Base-by-base conservation (phyloP, 2,888 invertebrate species). In the Chrysodeixis includens region DNA sequence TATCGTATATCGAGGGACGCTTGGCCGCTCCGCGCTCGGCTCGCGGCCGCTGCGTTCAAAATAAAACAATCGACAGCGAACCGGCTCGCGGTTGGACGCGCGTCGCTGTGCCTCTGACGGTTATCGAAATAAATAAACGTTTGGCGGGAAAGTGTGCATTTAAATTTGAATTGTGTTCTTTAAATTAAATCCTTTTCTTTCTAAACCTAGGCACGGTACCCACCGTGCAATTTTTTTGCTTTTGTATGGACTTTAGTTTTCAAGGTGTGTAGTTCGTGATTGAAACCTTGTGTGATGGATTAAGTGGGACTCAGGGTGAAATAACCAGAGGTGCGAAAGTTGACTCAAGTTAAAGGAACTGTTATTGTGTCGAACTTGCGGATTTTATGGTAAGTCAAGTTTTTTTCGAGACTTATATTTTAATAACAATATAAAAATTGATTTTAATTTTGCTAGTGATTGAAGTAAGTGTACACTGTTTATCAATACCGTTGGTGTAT, bases 21-120 rank as follows among this genome's bases (percentile, higher is more conserved):
- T 76, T 68, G 80, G 73, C 81, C 82, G 82, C 81, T 82, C 79
- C 82, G 80, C 78, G 69, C 82, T 84, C 81, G 78, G 76, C 78
- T 74, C 59, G 62, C 69, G 62, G 66, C 62, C 71, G 67, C 53
- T 63, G 67, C 82, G 86, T 89, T 90, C 87, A 91, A 93, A 94
- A 93, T 92, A 93, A 92, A 94, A 93, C 90, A 88, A 88, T 81
- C 87, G 80, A 80, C 92, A 92, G 90, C 92, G 87, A 91, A 92
- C 94, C 93, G 93, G 93, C 94, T 85, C 77, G 90, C 81, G 91
- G 89, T 84, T 86, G 86, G 92, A 92, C 93, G 94, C 90, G 87
- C 83, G 83, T 83, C 67, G 76, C 70, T 71, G 67, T 67, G 78
- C 80, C 62, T 69, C 60, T 68, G 74, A 75, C 71, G 78, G 62